phyloP scores from a whole-genome alignment of 2,888 invertebrate genomes.

The Lasioglossum leucozonium region DNA sequence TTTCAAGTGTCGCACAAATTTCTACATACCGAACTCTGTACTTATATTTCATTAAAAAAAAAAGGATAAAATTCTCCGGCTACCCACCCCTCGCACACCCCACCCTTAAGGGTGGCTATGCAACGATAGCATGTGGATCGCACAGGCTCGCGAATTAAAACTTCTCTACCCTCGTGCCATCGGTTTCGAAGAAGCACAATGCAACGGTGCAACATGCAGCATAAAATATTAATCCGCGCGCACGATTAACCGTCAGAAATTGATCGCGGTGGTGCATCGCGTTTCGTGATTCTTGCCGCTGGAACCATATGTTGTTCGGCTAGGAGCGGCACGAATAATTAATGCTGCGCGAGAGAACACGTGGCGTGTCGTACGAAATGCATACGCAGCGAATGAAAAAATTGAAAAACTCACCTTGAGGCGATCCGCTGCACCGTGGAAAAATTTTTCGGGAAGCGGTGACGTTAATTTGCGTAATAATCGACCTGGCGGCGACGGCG shows the following conservation, averaged over 20 bases:
- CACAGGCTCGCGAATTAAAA: background rate
- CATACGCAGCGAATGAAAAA: slow-evolving; percentile 1
- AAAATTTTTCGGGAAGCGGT: slow-evolving; percentile 26
- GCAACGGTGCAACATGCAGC: background rate
- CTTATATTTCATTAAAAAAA: background rate
- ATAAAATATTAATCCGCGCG: background rate
- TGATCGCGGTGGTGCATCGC: background rate
- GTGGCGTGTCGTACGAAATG: slow-evolving; percentile 1
- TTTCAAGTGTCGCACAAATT: background rate
- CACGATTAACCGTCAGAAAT: background rate
- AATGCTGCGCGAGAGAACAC: background rate
- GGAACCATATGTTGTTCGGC: background rate
- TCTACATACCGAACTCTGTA: background rate
- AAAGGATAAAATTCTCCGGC: background rate
- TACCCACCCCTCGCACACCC: background rate
- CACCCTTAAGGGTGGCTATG: background rate
- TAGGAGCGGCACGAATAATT: slow-evolving; percentile 5
- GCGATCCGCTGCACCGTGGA: slow-evolving; percentile 37
- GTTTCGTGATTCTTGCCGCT: background rate
- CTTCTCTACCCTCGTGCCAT: background rate
- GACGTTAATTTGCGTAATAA: slow-evolving; percentile 39
- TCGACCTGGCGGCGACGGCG: background rate
- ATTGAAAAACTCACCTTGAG: slow-evolving; percentile 47
- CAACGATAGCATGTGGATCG: background rate
- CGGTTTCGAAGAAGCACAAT: background rate